Percentiles rank a stretch among this genome's conserved stretches.
These are phyloP conservation scores for Anastatus disparis DNA, from an alignment of 1,140 invertebrate genomes.

Conservation along the genomic window DNA sequence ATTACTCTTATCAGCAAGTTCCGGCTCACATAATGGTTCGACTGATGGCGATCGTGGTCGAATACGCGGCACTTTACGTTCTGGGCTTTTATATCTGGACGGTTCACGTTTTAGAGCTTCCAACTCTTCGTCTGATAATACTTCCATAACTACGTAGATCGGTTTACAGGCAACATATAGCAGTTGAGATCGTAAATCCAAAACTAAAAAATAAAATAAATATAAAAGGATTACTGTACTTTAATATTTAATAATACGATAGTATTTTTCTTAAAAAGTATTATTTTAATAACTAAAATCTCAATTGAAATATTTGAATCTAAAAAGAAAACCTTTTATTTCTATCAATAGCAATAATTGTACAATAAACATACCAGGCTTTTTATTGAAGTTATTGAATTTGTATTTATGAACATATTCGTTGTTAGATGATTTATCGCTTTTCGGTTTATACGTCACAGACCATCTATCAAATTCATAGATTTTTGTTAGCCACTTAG, in stretches of 20 bases:
- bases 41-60: conserved; percentile 42
- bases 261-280: too few species aligned
- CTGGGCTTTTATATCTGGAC: conserved; percentile 48
- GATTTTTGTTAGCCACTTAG: conserved; percentile 65
- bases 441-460: conserved; percentile 62
- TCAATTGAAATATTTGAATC: too few species aligned
- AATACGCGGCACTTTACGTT: conserved; percentile 43
- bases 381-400: conserved; percentile 59
- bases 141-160: conserved; percentile 62
- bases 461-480: conserved; percentile 56
- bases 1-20: conserved; percentile 41
- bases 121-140: conserved; percentile 56
- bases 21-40: conserved; percentile 3
- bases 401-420: conserved; percentile 66
- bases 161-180: conserved; percentile 61
- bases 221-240: too few species aligned
- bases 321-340: too few species aligned
- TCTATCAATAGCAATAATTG: too few species aligned
- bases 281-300: too few species aligned
- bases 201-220: conserved; percentile 46
- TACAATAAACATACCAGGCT: conserved; percentile 56
- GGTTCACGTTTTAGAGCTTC: conserved; percentile 56
- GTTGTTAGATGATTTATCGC: conserved; percentile 57
- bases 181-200: conserved; percentile 58
- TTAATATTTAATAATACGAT: too few species aligned